Base-by-base conservation (phyloP, 37 sponge, comb jelly and placozoan genomes). In the Halichondria panicea region DNA sequence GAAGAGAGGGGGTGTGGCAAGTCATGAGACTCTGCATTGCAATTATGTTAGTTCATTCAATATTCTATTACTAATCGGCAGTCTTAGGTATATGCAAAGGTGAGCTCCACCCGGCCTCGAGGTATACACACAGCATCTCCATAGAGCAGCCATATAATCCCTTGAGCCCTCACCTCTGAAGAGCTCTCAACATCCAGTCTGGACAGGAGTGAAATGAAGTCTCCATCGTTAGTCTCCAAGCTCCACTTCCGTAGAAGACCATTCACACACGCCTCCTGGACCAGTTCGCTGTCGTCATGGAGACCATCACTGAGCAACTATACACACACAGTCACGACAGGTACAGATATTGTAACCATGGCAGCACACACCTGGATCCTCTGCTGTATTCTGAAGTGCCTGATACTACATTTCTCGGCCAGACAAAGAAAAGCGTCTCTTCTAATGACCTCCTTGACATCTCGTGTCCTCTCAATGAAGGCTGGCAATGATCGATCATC, bases 111-210 rank as follows among this genome's bases (percentile, higher is more conserved):
- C n/a, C n/a, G n/a, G n/a, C n/a, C n/a, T n/a, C n/a, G n/a, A n/a
- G n/a, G n/a, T n/a, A n/a, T n/a, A n/a, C n/a, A n/a, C n/a, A n/a
- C n/a, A n/a, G n/a, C n/a, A n/a, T n/a, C n/a, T n/a, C n/a, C n/a
- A n/a, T n/a, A n/a, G n/a, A n/a, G n/a, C n/a, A n/a, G 18, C 48
- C 70, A 68, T 68, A 38, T 9, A 33, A 33, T n/a, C n/a, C n/a
- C n/a, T n/a, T n/a, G n/a, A 30, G 13, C 2, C 11, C 39, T 54
- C 37, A 76, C 79, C 39, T 92, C 69, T 4, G 85, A 59, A 21
- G 86, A 72, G 63, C 72, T 81, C 72, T 93, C 93, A 21, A 84
- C 89, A 68, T 92, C 89, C 38, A 88, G 71, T 19, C 82, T 57
- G 15, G 74, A 28, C 27, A 92, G 68, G 4, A 88, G 82, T 27